Evolutionary conservation across 2,797 vertebrate species (phyloP).

Genomic region (Salmo trutta): DNA sequence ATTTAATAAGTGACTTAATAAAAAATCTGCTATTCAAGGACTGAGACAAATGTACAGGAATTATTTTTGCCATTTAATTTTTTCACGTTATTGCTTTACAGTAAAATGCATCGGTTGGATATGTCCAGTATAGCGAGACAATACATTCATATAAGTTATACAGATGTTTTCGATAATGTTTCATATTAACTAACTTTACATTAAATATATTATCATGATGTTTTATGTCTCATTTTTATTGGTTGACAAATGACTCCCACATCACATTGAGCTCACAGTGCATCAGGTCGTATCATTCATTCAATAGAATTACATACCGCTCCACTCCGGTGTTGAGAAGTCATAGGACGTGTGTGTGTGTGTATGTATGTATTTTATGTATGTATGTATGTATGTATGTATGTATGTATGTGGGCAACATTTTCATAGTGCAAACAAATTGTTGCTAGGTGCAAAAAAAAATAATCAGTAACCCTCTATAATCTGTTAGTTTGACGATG

Average conservation of each 20-base stretch:
- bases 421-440: background rate
- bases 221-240: conserved; percentile 64
- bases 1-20: background rate
- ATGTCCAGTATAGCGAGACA: conserved; percentile 85
- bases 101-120: conserved; percentile 83
- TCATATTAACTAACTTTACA: conserved; percentile 81
- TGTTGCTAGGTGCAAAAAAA: background rate
- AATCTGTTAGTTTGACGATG: too few species aligned
- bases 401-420: conserved; percentile 15
- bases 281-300: conserved; percentile 88
- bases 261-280: conserved; percentile 96
- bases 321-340: conserved; percentile 40
- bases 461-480: too few species aligned
- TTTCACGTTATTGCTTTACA: conserved; percentile 85
- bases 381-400: conserved; percentile 8
- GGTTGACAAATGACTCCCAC: conserved; percentile 88
- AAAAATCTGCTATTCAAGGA: too few species aligned
- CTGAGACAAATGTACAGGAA: conserved; percentile 71
- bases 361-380: background rate
- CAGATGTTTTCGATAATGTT: conserved; percentile 78
- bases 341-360: too few species aligned
- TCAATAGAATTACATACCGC: conserved; percentile 71
- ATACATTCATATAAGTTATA: conserved; percentile 85
- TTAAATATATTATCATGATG: conserved; percentile 68
- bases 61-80: conserved; percentile 71